phyloP scores from a whole-genome alignment of 2,888 invertebrate species.

The Pristionchus arcanus region DNA sequence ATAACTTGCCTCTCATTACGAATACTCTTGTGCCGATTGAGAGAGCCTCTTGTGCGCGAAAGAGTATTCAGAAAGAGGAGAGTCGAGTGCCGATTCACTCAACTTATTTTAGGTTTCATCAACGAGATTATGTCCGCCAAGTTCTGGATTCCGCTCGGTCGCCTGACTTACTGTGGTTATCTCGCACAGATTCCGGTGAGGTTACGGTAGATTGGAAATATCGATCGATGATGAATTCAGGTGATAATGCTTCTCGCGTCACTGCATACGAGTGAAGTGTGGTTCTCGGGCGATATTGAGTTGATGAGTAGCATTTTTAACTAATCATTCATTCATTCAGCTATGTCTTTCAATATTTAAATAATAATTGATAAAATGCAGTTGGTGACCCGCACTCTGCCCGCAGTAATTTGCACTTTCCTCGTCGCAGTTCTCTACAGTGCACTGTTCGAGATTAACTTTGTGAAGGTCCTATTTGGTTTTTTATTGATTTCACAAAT shows the following conservation, averaged over 20 bases:
- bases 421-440: slow-evolving; percentile 36
- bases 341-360: too few relatives aligned
- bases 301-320: background rate
- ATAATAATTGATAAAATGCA: background rate
- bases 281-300: slow-evolving; percentile 44
- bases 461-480: background rate
- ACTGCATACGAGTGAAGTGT: slow-evolving; percentile 32
- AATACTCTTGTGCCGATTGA: background rate
- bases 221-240: background rate
- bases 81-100: background rate
- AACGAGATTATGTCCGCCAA: slow-evolving; percentile 35
- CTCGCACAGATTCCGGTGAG: slow-evolving; percentile 10
- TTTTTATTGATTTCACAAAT: background rate
- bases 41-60: too few relatives aligned
- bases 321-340: too few relatives aligned
- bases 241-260: background rate
- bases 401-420: background rate
- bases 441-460: slow-evolving; percentile 28
- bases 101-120: background rate
- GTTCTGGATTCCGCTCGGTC: slow-evolving; percentile 49
- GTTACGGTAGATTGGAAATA: background rate
- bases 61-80: background rate
- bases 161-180: slow-evolving; percentile 50
- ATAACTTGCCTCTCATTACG: background rate
- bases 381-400: background rate